Base-by-base conservation (phyloP, 37 sponge, comb jelly and placozoan species). In the Spongilla lacustris region DNA sequence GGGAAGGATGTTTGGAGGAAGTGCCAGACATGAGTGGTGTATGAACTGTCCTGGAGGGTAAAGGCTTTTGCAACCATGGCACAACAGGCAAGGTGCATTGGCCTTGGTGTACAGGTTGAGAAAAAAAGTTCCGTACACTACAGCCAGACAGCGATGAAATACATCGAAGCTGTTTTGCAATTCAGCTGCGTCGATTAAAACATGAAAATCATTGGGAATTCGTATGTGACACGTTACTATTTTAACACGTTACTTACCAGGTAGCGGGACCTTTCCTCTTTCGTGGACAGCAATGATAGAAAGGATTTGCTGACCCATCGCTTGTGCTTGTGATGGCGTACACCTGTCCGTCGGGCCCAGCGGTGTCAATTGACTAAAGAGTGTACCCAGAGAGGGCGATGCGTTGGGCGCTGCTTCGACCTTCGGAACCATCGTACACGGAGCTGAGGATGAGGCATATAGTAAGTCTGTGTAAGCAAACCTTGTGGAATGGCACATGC, bases 31-130 rank as follows among this genome's bases (percentile, higher is more conserved):
- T 26, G 86, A 31, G 69, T 92, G 93, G 86, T 92, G 93, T 74
- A 92, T 92, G 72, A 88, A 92, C 86, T 92, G 93, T 14, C 89
- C 85, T 0, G 93, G 93, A 0, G 93, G 93, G 78, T 92, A 92
- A 22, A 92, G 89, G 34, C 86, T 75, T 36, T 92, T 80, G 86
- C 93, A 92, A 36, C 89, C 81, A 49, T 89, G 89, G 78, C 93
- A 92, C 77, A 92, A 77, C 0, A 92, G 86, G 32, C 89, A 89
- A 0, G 93, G 93, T 36, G 93, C 93, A 49, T 92, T 92, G 69
- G 93, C 93, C 50, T 92, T 92, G 33, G 82, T 33, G 86, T 92
- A 92, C 71, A 92, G 85, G 50, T 92, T 88, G 46, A 92, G 83
- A 25, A 92, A 92, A 80, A 92, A 92, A 26, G 93, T 92, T 22